Evolutionary conservation across 2,797 vertebrate genomes (phyloP), one percentile per base, ranked within the genome.

Genomic region (Balearica regulorum): DNA sequence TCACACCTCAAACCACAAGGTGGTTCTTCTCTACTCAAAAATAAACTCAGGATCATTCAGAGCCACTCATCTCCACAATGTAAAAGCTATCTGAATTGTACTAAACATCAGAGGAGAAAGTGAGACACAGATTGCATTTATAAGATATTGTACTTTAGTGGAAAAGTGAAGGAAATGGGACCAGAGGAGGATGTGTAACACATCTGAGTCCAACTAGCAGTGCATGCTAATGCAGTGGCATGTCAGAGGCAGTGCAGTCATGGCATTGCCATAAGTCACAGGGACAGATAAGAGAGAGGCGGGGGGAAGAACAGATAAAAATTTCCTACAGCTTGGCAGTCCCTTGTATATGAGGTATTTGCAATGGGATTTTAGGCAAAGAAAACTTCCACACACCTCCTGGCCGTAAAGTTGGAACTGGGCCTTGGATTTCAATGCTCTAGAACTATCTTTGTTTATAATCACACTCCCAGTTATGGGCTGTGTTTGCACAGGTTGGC

Each of bases 401-500:
- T 75, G 49, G 18, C 29, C 8, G 2, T 65, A 33, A 55, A 87
- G 33, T 9, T 93, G 88, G 84, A 95, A 57, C 39, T 33, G 58
- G 13, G 81, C 53, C 57, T 91, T 81, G 53, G 62, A 48, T 91
- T 85, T 89, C 68, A 55, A 1, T 51, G 57, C 39, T 77, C 4
- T 22, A 41, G 71, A 37, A 81, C 43, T 89, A 81, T 85, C 68
- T 92, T 16, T 83, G 33, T 71, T 91, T 85, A 58, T 65, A 77
- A 95, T 89, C 78, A 75, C 4, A 0, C 33, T 86, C 10, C 5
- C 54, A 62, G 1, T 35, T 86, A 79, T 3, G 13, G 64, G 54
- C 21, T 91, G 16, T 83, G 90, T 92, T 96, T 92, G 87, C 43
- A 80, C 90, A 96, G 65, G 89, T 3, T 87, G 58, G 69, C 78